Base-by-base conservation (phyloP, 2,797 vertebrate species). In the Tokudaia tokunoshimensis region DNA sequence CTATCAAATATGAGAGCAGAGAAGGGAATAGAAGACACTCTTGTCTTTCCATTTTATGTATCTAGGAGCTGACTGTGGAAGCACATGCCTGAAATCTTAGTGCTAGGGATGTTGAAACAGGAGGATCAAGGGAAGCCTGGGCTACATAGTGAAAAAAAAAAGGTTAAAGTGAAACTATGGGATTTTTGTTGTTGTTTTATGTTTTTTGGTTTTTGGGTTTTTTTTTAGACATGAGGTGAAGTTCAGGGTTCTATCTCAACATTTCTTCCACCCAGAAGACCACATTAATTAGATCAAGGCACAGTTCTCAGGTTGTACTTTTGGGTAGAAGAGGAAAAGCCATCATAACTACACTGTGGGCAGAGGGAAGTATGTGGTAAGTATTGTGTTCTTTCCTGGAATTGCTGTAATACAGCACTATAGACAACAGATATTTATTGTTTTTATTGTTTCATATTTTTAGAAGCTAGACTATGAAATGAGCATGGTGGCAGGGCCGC, bases 1-100 rank as follows among this genome's bases (percentile, higher is more conserved):
- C 59, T 80, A 61, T 92, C 79, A 59, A 75, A 93, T 9, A 63
- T 79, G n/a, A 92, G 75, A 89, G 44, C 89, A 95, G 59, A 87
- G 57, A 79, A 57, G 24, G 8, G 22, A 17, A 70, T 24, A 14
- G 26, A 52, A 37, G 47, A 14, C 55, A 96, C 57, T 75, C 29
- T 94, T 92, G 61, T 70, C 37, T 95, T 95, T 26, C 41, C 75
- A 93, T 80, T 41, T 70, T n/a, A 70, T 55, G 67, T 65, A 37
- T 81, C 76, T 41, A 79, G 75, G 72, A 76, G 9, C 37, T 41
- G 11, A 41, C 17, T 34, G 29, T 76, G 29, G 11, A 14, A 7
- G 37, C 19, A 44, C 7, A 47, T 61, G 55, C 37, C 55, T 63
- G 19, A 47, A 22, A 24, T 88, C n/a, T 74, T 57, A 8, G 70